phyloP scores from a whole-genome alignment of 30 jellyfish, hydroid and myxozoan species.

The Aurelia coerulea region DNA sequence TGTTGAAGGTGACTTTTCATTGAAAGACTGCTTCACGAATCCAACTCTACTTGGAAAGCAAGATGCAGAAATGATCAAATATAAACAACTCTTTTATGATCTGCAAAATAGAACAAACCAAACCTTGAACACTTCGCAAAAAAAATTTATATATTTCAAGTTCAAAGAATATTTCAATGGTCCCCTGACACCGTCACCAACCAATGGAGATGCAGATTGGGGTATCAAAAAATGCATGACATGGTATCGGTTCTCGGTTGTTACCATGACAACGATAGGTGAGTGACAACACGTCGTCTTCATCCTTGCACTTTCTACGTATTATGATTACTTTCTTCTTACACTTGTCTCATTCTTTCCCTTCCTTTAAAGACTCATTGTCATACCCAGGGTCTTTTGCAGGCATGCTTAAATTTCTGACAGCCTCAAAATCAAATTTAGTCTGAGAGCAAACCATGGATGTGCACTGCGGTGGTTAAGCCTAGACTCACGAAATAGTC shows the following conservation, averaged over 20 bases:
- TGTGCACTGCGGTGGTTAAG: no score
- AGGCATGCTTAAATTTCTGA: no score
- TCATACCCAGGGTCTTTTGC: no score
- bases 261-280: constrained; percentile 69
- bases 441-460: no score
- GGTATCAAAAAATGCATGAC: constrained; percentile 15
- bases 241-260: constrained; percentile 62
- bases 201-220: neutral
- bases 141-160: neutral
- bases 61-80: constrained; percentile 5
- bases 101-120: constrained; percentile 25
- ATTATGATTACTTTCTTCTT: no score
- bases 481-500: no score
- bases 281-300: neutral
- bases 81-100: constrained; percentile 2
- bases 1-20: constrained; percentile 27
- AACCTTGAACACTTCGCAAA: neutral
- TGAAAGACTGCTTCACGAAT: constrained; percentile 28
- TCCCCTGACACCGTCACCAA: constrained; percentile 1
- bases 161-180: constrained; percentile 21
- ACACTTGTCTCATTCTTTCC: no score
- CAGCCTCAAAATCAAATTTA: no score
- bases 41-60: constrained; percentile 6
- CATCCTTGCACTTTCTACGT: no score
- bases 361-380: no score